Evolutionary conservation across 1,140 invertebrate species (phyloP), one percentile per base, ranked within the genome.

Genomic region (Vollenhovia emeryi): DNA sequence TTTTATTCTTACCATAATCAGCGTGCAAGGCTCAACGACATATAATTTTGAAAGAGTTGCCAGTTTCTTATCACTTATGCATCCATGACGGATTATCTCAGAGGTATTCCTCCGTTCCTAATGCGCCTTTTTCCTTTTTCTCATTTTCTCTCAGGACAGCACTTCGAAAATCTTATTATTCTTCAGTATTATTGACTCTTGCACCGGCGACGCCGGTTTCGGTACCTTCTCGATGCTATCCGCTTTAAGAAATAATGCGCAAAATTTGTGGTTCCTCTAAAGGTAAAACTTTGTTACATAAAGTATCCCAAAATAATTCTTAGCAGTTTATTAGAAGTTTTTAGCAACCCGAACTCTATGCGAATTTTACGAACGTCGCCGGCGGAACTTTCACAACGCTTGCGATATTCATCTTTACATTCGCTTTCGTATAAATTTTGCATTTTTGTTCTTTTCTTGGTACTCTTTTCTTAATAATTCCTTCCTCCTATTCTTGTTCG

Each of bases 181-280:
- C 24, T 52, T 45, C 43, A 33, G 21, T 50, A 79, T 79, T 66
- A 68, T 79, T 79, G 60, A 79, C 62, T 79, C 60, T 66, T 66
- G 13, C 30, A 66, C 27, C 33, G 60, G 50, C 78, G 50, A 73
- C 78, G 66, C 78, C 78, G 50, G 78, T 82, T 71, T 71, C 78
- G 50, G 36, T 82, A 55, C 64, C 52, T 48, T 69, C 48, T 27
- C 60, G 8, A 36, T n/a, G n/a, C 76, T 68, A 40, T 55, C 24
- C 18, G 24, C 78, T 80, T 80, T 80, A 80, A 80, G 78, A 80
- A 80, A 71, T 80, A 57, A 80, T 36, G 30, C 9, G 48, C 33
- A 40, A 33, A 50, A 82, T 57, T 73, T 71, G 66, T 52, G 62
- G 13, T 27, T n/a, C 1, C 24, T 55, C 66, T 57, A 71, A 71